phyloP scores from a whole-genome alignment of 2,113 vertebrate genomes.

The Syngnathus floridae region DNA sequence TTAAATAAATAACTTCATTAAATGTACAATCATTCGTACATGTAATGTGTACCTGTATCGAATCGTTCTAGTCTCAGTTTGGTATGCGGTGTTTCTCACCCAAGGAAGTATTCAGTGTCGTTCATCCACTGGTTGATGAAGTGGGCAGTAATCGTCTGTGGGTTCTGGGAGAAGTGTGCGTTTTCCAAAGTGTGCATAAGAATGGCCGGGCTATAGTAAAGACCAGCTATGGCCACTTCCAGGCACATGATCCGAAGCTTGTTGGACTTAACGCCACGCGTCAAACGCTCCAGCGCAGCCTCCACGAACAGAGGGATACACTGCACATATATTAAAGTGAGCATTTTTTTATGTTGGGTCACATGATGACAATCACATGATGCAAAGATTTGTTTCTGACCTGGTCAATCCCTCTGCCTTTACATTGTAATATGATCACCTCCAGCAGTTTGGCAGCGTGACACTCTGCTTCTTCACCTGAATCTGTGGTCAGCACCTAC shows the following conservation, averaged over 20 bases:
- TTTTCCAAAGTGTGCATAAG: conserved; percentile 89
- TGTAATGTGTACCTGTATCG: too few relatives aligned
- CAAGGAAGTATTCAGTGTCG: conserved; percentile 93
- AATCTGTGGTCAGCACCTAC: conserved; percentile 85
- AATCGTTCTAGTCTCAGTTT: too few relatives aligned
- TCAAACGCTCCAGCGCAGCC: conserved; percentile 86
- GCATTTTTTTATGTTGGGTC: neutral
- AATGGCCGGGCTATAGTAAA: conserved; percentile 89
- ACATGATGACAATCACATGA: neutral
- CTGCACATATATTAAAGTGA: conserved; percentile 49
- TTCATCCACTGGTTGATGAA: conserved; percentile 99
- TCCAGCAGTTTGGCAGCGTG: conserved; percentile 94
- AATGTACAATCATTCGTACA: too few relatives aligned
- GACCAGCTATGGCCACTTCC: conserved; percentile 90
- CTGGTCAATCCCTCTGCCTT: conserved; percentile 92
- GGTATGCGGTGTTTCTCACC: conserved; percentile 61
- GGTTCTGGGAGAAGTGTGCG: conserved; percentile 84
- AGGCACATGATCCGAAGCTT: conserved; percentile 96
- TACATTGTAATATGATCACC: conserved; percentile 93
- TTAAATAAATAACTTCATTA: neutral
- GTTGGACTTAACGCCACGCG: conserved; percentile 88
- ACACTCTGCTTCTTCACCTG: conserved; percentile 91
- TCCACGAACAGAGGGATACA: conserved; percentile 93
- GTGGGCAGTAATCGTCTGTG: conserved; percentile 88
- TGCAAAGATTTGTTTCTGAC: conserved; percentile 56